Evolutionary conservation across 2,888 invertebrate genomes (phyloP).

Genomic region (Conomelus anceps): DNA sequence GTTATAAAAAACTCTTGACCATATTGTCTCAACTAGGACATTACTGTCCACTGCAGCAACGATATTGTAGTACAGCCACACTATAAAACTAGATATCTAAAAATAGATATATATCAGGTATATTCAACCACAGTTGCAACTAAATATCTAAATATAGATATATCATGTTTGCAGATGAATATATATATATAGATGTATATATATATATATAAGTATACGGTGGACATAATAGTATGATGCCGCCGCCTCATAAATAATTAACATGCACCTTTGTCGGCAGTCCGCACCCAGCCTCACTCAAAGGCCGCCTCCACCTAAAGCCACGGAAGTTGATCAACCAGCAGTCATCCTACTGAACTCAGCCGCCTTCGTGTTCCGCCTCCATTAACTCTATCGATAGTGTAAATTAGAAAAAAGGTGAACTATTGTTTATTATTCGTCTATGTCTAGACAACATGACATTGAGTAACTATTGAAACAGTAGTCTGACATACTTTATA

Average conservation of each 20-base stretch:
- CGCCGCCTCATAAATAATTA: neutral
- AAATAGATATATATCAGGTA: too few species aligned
- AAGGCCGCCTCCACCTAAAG: neutral
- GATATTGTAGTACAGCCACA: too few species aligned
- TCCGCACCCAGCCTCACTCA: neutral
- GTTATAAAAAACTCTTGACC: too few species aligned
- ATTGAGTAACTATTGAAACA: neutral
- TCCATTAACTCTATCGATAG: too few species aligned
- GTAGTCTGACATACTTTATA: too few species aligned
- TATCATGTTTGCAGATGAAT: too few species aligned
- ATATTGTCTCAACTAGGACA: too few species aligned
- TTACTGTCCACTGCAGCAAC: too few species aligned
- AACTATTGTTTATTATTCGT: neutral
- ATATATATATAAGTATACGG: too few species aligned
- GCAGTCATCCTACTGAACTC: neutral
- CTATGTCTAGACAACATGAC: neutral
- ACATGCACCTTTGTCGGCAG: neutral
- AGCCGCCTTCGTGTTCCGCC: neutral
- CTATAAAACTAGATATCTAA: too few species aligned
- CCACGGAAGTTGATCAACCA: neutral
- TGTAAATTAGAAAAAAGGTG: neutral
- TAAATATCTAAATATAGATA: too few species aligned
- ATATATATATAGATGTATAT: neutral
- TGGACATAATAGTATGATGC: neutral
- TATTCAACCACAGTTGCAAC: too few species aligned